Percentiles rank a stretch among this genome's conserved stretches.
Evolutionary conservation across 2,113 vertebrate species (phyloP).

Genomic region (Hepsetus odoe): DNA sequence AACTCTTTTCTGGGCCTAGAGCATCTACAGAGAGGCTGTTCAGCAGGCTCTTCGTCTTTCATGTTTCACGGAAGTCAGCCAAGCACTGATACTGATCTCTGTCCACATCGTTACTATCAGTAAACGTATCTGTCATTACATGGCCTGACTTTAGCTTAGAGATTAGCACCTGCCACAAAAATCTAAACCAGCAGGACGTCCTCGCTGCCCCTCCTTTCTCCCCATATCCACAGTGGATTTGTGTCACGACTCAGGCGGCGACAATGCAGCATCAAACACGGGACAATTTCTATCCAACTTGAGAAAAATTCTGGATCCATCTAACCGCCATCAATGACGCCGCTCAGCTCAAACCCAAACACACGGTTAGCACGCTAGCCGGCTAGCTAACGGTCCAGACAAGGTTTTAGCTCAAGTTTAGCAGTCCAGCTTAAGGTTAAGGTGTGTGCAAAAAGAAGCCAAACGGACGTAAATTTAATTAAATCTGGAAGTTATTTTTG

Average conservation of each 20-base stretch:
- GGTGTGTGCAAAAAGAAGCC: too few relatives aligned
- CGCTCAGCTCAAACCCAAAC: neutral
- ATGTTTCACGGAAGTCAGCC: neutral
- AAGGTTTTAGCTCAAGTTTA: neutral
- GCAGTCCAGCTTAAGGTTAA: too few relatives aligned
- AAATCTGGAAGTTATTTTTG: too few relatives aligned
- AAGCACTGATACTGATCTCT: neutral
- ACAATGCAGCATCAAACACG: too few relatives aligned
- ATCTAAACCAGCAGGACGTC: neutral
- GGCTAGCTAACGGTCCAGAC: neutral
- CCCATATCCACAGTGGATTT: neutral
- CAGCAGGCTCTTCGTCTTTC: slow-evolving; percentile 2
- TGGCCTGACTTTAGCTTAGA: neutral
- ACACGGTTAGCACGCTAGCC: neutral
- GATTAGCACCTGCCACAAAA: neutral
- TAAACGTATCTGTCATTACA: neutral
- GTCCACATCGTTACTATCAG: neutral
- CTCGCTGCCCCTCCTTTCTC: neutral
- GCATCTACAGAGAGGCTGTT: neutral
- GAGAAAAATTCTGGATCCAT: neutral
- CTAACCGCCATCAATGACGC: neutral
- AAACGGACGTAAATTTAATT: too few relatives aligned
- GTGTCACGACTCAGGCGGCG: neutral
- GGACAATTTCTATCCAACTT: neutral
- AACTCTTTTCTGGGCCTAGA: neutral